Conservation (phyloP, 2,888 invertebrate species). For the Nysson spinosus region DNA sequence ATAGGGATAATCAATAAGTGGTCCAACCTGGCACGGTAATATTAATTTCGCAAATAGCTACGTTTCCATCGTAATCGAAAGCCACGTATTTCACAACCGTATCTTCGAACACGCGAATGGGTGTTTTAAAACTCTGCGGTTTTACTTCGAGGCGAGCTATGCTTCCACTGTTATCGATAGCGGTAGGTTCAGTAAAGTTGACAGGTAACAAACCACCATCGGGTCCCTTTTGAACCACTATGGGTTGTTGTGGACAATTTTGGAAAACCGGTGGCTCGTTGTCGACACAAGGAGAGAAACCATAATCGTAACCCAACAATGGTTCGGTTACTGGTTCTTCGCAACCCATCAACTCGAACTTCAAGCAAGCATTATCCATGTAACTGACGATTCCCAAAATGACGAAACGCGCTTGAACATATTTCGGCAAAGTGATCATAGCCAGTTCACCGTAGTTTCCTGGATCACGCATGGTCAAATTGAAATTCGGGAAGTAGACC, state of each 20-base stretch:
- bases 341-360: constrained; percentile 97
- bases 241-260: constrained; percentile 96
- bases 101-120: constrained; percentile 92
- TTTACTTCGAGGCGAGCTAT: constrained; percentile 95
- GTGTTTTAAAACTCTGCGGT: constrained; percentile 93
- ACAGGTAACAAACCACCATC: constrained; percentile 94
- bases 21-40: constrained; percentile 90
- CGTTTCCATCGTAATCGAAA: constrained; percentile 98
- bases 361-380: constrained; percentile 97
- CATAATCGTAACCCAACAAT: constrained; percentile 93
- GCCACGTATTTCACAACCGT: constrained; percentile 97
- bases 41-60: constrained; percentile 97
- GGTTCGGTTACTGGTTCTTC: constrained; percentile 91
- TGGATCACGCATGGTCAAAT: constrained; percentile 95
- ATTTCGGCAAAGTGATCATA: constrained; percentile 96
- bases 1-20: no score
- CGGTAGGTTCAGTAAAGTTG: constrained; percentile 95
- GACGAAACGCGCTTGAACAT: constrained; percentile 95
- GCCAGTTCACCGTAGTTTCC: constrained; percentile 97
- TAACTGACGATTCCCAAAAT: constrained; percentile 97
- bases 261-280: constrained; percentile 98
- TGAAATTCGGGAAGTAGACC: constrained; percentile 97
- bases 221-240: constrained; percentile 91
- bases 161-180: constrained; percentile 96
- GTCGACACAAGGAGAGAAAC: constrained; percentile 95